These are phyloP conservation scores for Tetragnatha versicolor DNA, from an alignment of 1,140 invertebrate genomes.

Conservation along the genomic window DNA sequence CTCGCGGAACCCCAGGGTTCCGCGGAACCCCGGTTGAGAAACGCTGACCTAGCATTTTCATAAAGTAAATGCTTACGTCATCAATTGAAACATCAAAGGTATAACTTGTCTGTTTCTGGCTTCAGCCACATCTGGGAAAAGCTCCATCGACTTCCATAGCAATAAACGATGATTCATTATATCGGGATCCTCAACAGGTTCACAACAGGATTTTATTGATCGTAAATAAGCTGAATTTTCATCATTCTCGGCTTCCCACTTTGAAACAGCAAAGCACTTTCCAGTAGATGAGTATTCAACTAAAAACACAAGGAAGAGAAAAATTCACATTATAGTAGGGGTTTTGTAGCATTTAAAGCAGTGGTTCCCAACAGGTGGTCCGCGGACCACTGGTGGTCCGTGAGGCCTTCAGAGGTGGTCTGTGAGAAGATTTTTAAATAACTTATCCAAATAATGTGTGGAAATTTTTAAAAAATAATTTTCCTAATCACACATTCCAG, in stretches of 20 bases:
- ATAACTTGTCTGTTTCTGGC: conserved; percentile 79
- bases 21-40: too few relatives aligned
- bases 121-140: conserved; percentile 78
- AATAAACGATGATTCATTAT: conserved; percentile 78
- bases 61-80: conserved; percentile 65
- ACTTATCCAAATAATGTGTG: too few relatives aligned
- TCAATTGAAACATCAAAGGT: conserved; percentile 79
- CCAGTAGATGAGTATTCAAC: background rate
- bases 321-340: background rate
- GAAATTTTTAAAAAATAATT: too few relatives aligned
- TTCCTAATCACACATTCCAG: too few relatives aligned
- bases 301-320: background rate
- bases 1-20: too few relatives aligned
- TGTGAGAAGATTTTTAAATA: too few relatives aligned
- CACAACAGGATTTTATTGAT: background rate
- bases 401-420: too few relatives aligned
- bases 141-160: conserved; percentile 79
- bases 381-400: too few relatives aligned
- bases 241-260: conserved; percentile 6
- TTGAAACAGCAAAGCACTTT: background rate
- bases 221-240: background rate
- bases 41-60: too few relatives aligned
- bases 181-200: conserved; percentile 66
- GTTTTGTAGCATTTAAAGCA: too few relatives aligned
- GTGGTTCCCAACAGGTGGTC: too few relatives aligned